These are phyloP conservation scores for Aphis craccivora DNA, from an alignment of 1,140 invertebrate genomes.

Conservation along the genomic window DNA sequence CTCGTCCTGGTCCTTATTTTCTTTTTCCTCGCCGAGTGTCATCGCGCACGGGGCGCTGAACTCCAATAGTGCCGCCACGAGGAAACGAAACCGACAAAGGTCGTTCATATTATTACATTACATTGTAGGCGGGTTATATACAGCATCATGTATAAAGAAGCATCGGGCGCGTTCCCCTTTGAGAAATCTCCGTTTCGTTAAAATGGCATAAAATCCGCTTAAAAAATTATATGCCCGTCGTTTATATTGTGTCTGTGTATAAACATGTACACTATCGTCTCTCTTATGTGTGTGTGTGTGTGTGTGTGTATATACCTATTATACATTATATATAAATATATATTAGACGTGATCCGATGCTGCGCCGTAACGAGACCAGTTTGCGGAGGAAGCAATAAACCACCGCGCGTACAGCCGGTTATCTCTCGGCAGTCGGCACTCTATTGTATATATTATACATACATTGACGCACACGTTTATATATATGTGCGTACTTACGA, in stretches of 20 bases:
- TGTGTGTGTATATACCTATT: background rate
- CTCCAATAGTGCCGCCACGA: background rate
- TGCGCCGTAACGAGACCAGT: slow-evolving; percentile 34
- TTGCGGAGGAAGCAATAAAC: slow-evolving; percentile 57
- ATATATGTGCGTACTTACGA: background rate
- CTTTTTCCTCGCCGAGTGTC: slow-evolving; percentile 17
- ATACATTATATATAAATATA: background rate
- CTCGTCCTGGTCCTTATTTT: background rate
- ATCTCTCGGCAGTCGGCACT: slow-evolving; percentile 38
- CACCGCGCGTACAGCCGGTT: slow-evolving; percentile 56
- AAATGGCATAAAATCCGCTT: slow-evolving; percentile 10
- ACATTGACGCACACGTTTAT: background rate
- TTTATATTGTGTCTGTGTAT: background rate
- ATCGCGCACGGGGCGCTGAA: slow-evolving; percentile 49
- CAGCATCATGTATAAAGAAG: background rate
- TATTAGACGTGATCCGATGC: background rate
- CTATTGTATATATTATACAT: slow-evolving; percentile 20
- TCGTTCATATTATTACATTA: too few relatives aligned
- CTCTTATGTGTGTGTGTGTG: background rate
- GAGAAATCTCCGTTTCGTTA: slow-evolving; percentile 18
- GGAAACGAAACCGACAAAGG: slow-evolving; percentile 39
- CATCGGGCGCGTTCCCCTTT: background rate
- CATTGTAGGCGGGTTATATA: too few relatives aligned
- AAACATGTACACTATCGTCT: background rate
- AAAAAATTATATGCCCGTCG: slow-evolving; percentile 12